Evolutionary conservation across 2,888 invertebrate genomes (phyloP).

Genomic region (Aelia acuminata): DNA sequence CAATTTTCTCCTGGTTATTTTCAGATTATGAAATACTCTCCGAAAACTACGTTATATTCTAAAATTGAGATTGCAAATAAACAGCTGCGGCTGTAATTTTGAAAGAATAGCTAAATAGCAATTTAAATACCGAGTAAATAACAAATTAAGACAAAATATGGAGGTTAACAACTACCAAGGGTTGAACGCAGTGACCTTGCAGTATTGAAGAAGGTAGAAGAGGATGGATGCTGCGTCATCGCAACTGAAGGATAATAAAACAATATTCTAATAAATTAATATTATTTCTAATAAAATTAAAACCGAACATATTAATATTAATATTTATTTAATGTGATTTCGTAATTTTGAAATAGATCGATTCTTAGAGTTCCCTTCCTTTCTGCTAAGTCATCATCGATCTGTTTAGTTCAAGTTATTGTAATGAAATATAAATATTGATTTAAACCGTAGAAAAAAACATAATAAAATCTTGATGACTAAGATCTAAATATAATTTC

Average conservation of each 20-base stretch:
- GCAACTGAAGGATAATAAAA: neutral
- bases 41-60: neutral
- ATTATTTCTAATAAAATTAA: neutral
- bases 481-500: neutral
- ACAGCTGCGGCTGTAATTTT: neutral
- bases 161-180: neutral
- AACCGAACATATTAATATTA: neutral
- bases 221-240: neutral
- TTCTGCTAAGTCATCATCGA: neutral
- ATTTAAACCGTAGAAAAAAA: neutral
- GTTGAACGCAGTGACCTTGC: conserved; percentile 11
- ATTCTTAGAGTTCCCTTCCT: neutral
- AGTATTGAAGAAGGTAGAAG: neutral
- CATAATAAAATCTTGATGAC: neutral
- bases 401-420: neutral
- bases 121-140: neutral
- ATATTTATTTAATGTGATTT: neutral
- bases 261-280: too few species aligned
- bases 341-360: neutral
- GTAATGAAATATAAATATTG: neutral
- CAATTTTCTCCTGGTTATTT: neutral
- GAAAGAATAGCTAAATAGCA: neutral
- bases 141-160: neutral
- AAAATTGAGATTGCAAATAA: neutral
- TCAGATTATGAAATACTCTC: neutral